Conservation (phyloP, 2,113 vertebrate genomes). For the Sapajus apella region DNA sequence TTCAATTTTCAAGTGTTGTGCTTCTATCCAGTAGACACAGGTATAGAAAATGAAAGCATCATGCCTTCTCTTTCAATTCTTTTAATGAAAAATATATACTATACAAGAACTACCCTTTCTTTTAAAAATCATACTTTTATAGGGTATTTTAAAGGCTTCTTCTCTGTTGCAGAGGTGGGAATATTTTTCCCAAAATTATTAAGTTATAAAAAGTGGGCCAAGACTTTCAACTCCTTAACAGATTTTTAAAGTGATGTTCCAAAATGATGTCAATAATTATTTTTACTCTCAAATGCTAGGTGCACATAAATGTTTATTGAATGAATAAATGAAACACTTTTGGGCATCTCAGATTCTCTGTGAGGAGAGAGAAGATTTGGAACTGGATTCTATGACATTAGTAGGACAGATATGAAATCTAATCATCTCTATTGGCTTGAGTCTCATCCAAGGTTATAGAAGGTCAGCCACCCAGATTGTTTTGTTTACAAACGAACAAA, state of each 20-base stretch:
- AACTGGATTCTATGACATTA: background rate
- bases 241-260: background rate
- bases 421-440: background rate
- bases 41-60: background rate
- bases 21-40: background rate
- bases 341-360: background rate
- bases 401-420: background rate
- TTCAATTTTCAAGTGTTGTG: background rate
- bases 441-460: background rate
- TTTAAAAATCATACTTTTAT: conserved; percentile 4
- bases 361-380: background rate
- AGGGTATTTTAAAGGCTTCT: background rate
- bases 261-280: background rate
- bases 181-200: conserved; percentile 24
- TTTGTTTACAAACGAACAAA: conserved; percentile 13
- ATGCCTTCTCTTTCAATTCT: background rate
- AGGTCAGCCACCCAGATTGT: background rate
- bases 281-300: background rate
- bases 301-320: conserved; percentile 1
- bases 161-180: background rate
- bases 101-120: background rate
- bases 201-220: background rate
- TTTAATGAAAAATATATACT: background rate
- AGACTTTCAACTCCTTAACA: background rate
- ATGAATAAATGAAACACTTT: background rate